A percentile compares a stretch with the other conserved stretches of the same genome.
These are phyloP conservation scores for Morinoia aosen DNA, from an alignment of 2,888 invertebrate species.

Conservation along the genomic window DNA sequence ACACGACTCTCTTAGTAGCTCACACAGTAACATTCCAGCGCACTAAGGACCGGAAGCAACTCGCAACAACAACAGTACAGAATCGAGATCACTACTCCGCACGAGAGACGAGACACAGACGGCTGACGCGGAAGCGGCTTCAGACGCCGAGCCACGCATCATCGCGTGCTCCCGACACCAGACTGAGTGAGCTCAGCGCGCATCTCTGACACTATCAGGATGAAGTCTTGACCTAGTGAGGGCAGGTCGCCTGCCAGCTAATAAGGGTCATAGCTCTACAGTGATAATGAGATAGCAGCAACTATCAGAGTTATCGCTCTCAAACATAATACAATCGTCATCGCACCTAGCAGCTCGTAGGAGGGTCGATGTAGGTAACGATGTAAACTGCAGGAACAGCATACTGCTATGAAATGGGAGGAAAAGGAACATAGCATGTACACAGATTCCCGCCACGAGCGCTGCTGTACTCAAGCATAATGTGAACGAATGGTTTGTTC, in stretches of 20 bases:
- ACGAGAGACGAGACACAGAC: neutral
- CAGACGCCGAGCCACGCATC: neutral
- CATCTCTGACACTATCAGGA: neutral
- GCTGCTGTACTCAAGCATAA: neutral
- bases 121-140: neutral
- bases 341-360: neutral
- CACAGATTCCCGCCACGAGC: neutral
- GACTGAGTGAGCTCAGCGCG: neutral
- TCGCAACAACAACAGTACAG: neutral
- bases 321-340: neutral
- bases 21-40: neutral
- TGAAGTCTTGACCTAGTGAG: neutral
- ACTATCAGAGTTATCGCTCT: neutral
- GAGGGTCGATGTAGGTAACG: neutral
- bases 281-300: neutral
- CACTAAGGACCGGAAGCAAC: neutral
- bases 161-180: neutral
- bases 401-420: neutral
- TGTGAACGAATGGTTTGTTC: neutral
- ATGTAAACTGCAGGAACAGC: neutral
- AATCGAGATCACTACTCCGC: neutral
- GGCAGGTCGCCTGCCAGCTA: slow-evolving; percentile 3
- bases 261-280: slow-evolving; percentile 3
- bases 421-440: neutral
- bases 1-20: neutral